Percentiles rank a stretch among this genome's conserved stretches.
These are phyloP conservation scores for Lathronympha strigana DNA, from an alignment of 2,888 invertebrate species.

Conservation along the genomic window DNA sequence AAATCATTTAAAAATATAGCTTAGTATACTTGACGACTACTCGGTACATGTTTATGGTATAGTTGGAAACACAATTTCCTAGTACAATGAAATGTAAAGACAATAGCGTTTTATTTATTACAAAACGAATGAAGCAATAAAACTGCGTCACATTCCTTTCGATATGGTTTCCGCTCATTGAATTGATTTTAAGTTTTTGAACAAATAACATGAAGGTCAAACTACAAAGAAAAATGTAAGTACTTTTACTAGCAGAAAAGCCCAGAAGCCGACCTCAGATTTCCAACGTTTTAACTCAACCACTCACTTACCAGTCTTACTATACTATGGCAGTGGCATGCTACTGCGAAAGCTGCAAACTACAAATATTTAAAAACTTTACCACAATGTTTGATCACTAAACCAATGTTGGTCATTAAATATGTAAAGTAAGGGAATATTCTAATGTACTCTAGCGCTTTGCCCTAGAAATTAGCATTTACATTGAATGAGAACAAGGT, in stretches of 20 bases:
- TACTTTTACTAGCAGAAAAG: background rate
- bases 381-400: background rate
- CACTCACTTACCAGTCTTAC: no score
- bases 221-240: background rate
- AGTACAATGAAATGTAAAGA: background rate
- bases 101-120: background rate
- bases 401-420: conserved; percentile 4
- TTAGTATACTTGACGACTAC: no score
- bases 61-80: no score
- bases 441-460: background rate
- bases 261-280: background rate
- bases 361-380: background rate
- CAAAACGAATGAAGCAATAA: background rate
- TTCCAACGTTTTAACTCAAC: background rate
- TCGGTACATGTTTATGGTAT: no score
- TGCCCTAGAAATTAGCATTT: conserved; percentile 8
- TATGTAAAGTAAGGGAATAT: conserved; percentile 1
- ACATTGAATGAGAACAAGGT: conserved; percentile 17
- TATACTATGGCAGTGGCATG: no score
- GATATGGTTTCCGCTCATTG: background rate
- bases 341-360: background rate
- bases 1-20: no score
- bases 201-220: background rate
- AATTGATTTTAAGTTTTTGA: background rate
- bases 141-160: background rate